Evolutionary conservation across 2,797 vertebrate genomes (phyloP).

Genomic region (Kryptopterus vitreolus): DNA sequence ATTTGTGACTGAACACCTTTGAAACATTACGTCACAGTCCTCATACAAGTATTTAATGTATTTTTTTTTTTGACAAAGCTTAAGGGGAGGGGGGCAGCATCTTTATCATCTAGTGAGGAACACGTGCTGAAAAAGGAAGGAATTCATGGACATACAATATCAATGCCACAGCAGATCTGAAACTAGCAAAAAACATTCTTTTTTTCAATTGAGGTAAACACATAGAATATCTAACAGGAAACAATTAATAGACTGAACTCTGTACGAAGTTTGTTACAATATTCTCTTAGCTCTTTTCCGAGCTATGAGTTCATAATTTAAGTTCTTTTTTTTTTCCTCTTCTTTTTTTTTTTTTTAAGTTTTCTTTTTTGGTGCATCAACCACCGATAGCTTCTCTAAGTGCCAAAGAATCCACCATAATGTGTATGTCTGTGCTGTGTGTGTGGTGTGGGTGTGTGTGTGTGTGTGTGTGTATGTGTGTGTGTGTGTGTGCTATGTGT

Average conservation of each 20-base stretch:
- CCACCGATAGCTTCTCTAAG: constrained; percentile 87
- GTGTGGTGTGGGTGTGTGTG: no score
- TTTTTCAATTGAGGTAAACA: constrained; percentile 99
- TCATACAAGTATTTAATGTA: constrained; percentile 99
- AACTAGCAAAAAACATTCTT: constrained; percentile 99
- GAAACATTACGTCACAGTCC: constrained; percentile 99
- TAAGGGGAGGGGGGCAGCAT: constrained; percentile 98
- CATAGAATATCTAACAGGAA: constrained; percentile 99
- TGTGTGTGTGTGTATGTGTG: no score
- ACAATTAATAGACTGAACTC: constrained; percentile 99
- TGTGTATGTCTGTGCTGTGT: no score
- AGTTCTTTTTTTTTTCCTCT: constrained; percentile 77
- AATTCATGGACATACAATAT: constrained; percentile 99
- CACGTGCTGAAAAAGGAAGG: constrained; percentile 99
- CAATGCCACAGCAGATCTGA: constrained; percentile 99
- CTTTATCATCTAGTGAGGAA: constrained; percentile 99
- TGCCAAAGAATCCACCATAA: constrained; percentile 81
- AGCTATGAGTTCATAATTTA: constrained; percentile 98
- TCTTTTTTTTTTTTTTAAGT: constrained; percentile 39
- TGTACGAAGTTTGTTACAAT: constrained; percentile 99
- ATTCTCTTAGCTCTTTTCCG: constrained; percentile 89
- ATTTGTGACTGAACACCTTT: constrained; percentile 99
- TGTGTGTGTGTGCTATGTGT: constrained; percentile 76
- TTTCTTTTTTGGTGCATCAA: constrained; percentile 87
- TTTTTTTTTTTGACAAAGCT: constrained; percentile 97